These are phyloP conservation scores for Drepana falcataria DNA, from an alignment of 2,888 invertebrate genomes.

Conservation along the genomic window DNA sequence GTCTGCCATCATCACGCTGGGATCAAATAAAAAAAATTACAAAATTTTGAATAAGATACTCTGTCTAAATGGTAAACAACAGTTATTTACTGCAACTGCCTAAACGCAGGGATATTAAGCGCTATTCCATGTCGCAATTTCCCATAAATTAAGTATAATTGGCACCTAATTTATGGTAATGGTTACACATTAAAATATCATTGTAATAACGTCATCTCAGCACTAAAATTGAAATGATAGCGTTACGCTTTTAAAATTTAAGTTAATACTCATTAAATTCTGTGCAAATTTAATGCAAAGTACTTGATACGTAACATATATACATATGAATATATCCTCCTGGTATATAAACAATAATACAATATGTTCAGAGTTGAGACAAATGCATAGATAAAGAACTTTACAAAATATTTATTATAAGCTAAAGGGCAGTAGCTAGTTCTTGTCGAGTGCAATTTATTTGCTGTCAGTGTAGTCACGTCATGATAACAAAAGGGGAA, in stretches of 20 bases:
- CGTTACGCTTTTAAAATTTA: background rate
- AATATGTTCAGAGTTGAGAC: background rate
- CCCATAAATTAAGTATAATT: constrained; percentile 59
- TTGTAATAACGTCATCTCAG: constrained; percentile 48
- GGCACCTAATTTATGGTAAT: constrained; percentile 65
- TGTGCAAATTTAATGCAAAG: no score
- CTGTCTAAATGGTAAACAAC: no score
- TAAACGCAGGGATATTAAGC: constrained; percentile 16
- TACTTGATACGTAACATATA: no score
- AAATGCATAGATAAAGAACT: background rate
- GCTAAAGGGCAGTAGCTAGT: constrained; percentile 15
- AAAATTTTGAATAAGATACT: no score
- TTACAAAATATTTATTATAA: constrained; percentile 2
- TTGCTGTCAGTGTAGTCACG: constrained; percentile 31
- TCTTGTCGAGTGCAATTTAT: constrained; percentile 30
- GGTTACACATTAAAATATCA: constrained; percentile 58
- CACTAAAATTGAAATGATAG: background rate
- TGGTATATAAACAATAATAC: background rate
- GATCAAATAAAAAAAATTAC: no score
- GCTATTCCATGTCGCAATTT: constrained; percentile 46
- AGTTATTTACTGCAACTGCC: constrained; percentile 3
- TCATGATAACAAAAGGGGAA: constrained; percentile 46
- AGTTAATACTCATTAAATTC: no score
- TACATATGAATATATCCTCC: no score
- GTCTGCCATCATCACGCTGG: no score